A percentile compares a stretch with the other conserved stretches of the same genome.
Conservation (phyloP, 2,113 vertebrate species). For the Ptilorrhoa leucosticta region DNA sequence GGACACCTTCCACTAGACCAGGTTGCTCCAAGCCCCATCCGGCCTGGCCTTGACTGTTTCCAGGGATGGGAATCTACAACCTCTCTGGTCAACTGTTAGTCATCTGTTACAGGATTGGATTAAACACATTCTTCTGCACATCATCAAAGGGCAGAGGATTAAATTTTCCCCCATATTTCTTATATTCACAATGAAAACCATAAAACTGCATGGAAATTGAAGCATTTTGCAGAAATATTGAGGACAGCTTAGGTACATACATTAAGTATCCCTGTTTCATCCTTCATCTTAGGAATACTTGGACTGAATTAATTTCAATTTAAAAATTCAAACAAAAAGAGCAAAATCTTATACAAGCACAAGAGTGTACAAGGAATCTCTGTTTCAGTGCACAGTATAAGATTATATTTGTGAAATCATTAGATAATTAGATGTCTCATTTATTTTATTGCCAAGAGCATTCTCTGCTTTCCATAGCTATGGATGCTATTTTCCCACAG, state of each 20-base stretch:
- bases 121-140: neutral
- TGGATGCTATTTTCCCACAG: neutral
- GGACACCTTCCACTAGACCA: neutral
- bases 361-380: neutral
- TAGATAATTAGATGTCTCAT: neutral
- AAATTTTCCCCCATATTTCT: neutral
- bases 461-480: neutral
- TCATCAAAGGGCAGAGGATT: neutral
- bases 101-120: neutral
- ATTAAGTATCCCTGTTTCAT: neutral
- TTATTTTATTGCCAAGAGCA: neutral
- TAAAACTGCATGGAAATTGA: neutral
- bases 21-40: rapidly evolving
- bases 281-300: neutral
- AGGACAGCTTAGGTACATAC: neutral
- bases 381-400: neutral
- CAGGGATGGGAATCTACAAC: neutral
- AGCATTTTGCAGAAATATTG: neutral
- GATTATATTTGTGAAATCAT: neutral
- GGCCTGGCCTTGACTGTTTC: neutral
- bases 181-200: neutral
- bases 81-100: neutral
- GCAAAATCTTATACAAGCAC: neutral
- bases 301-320: neutral
- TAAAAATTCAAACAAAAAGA: neutral